These are phyloP conservation scores for Ornithorhynchus anatinus DNA, from an alignment of 2,113 vertebrate genomes.

Conservation along the genomic window DNA sequence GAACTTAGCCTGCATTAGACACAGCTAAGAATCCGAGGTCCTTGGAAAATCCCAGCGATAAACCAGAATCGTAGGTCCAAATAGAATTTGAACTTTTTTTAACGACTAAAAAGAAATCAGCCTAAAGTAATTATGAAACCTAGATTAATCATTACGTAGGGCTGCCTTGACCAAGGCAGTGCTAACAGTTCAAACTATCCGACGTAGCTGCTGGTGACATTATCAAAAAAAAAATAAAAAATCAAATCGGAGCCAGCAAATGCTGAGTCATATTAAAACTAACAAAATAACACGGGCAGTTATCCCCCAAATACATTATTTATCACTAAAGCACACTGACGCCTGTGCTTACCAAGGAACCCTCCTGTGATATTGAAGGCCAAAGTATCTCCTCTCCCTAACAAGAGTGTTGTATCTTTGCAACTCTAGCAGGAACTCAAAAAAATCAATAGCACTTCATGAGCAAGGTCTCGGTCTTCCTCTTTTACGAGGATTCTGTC, in stretches of 20 bases:
- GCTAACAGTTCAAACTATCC: conserved; percentile 13
- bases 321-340: conserved; percentile 67
- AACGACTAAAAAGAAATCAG: conserved; percentile 33
- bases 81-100: conserved; percentile 12
- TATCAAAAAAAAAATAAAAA: too few species aligned
- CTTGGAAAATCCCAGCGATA: conserved; percentile 43
- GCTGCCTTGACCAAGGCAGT: background rate
- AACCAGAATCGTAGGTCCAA: conserved; percentile 13
- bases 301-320: conserved; percentile 78
- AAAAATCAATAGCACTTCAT: conserved; percentile 86
- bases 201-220: conserved; percentile 26
- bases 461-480: conserved; percentile 78
- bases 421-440: conserved; percentile 75
- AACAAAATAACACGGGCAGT: conserved; percentile 71
- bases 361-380: conserved; percentile 81
- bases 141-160: conserved; percentile 11
- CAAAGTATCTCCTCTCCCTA: conserved; percentile 73
- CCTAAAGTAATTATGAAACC: conserved; percentile 42
- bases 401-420: conserved; percentile 79
- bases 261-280: conserved; percentile 76
- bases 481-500: conserved; percentile 83
- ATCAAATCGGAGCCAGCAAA: conserved; percentile 44
- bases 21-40: conserved; percentile 35
- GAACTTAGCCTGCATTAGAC: conserved; percentile 47
- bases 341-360: conserved; percentile 74